Conservation (phyloP, 2,797 vertebrate species). For the Ambastaia sidthimunki region DNA sequence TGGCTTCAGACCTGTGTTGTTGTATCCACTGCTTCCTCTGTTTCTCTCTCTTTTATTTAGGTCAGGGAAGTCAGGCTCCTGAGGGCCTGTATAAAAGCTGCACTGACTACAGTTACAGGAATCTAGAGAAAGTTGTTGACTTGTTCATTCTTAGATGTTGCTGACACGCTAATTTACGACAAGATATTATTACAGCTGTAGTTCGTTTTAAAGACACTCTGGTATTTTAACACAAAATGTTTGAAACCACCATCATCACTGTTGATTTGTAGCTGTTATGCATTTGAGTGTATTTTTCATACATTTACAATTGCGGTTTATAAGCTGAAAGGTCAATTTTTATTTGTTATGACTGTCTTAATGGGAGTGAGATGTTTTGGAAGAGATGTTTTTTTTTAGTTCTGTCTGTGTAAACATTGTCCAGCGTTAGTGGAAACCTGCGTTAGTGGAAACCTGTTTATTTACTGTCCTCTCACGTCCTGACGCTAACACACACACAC, state of each 20-base stretch:
- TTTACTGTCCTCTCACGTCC: conserved; percentile 24
- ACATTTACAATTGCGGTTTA: conserved; percentile 15
- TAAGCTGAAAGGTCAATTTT: conserved; percentile 14
- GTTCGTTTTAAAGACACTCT: neutral
- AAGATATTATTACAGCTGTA: neutral
- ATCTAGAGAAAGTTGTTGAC: conserved; percentile 5
- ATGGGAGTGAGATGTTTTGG: conserved; percentile 13
- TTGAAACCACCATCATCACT: neutral
- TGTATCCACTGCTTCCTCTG: neutral
- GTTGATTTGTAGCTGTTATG: neutral
- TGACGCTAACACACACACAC: neutral
- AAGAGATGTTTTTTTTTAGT: neutral
- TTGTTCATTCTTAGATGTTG: neutral
- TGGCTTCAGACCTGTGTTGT: neutral
- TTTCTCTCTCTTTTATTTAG: conserved; percentile 34
- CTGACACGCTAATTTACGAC: neutral
- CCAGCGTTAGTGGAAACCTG: neutral
- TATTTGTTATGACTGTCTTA: conserved; percentile 15
- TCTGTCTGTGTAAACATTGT: neutral
- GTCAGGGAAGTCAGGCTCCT: neutral
- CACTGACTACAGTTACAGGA: neutral
- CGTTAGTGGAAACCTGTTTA: neutral
- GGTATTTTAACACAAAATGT: conserved; percentile 7
- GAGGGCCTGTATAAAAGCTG: neutral
- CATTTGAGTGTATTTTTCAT: conserved; percentile 22